Conservation (phyloP, 2,888 invertebrate species). For the Rhimphoctona megacephalus region DNA sequence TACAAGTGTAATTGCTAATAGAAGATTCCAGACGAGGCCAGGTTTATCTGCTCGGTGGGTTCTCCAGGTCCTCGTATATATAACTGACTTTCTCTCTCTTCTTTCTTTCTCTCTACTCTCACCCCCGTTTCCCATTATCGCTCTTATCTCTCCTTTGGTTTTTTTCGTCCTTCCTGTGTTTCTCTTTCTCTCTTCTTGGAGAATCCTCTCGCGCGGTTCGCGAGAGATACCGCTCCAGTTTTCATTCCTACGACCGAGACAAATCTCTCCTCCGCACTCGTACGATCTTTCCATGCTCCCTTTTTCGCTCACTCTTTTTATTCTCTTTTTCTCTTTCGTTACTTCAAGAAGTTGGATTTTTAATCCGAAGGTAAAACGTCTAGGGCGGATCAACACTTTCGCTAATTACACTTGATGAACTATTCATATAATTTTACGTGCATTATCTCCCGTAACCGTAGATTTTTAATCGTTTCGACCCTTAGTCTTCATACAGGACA, state of each 20-base stretch:
- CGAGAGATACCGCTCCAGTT: slow-evolving; percentile 53
- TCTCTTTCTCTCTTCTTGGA: slow-evolving; percentile 50
- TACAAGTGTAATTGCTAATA: slow-evolving; percentile 85
- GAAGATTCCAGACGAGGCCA: slow-evolving; percentile 84
- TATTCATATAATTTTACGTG: slow-evolving; percentile 52
- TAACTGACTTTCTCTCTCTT: slow-evolving; percentile 53
- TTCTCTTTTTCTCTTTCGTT: slow-evolving; percentile 9
- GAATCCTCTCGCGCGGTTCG: slow-evolving; percentile 68
- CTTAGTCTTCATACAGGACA: not conserved
- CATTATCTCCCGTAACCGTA: slow-evolving; percentile 39
- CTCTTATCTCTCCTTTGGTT: slow-evolving; percentile 63
- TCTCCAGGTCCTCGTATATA: slow-evolving; percentile 72
- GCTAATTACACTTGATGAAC: slow-evolving; percentile 60
- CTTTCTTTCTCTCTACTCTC: slow-evolving; percentile 68
- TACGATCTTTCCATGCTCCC: slow-evolving; percentile 41
- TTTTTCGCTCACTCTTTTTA: slow-evolving; percentile 4
- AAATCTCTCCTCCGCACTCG: slow-evolving; percentile 61
- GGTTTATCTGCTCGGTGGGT: slow-evolving; percentile 82
- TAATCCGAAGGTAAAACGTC: slow-evolving; percentile 44
- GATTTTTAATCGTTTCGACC: slow-evolving; percentile 36
- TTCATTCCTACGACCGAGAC: slow-evolving; percentile 68
- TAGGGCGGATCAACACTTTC: slow-evolving; percentile 63
- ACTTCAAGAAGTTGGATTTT: slow-evolving; percentile 35
- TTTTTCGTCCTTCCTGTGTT: slow-evolving; percentile 57
- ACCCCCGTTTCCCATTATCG: slow-evolving; percentile 55